Evolutionary conservation across 2,888 invertebrate species (phyloP).

Genomic region (Volucella inflata): DNA sequence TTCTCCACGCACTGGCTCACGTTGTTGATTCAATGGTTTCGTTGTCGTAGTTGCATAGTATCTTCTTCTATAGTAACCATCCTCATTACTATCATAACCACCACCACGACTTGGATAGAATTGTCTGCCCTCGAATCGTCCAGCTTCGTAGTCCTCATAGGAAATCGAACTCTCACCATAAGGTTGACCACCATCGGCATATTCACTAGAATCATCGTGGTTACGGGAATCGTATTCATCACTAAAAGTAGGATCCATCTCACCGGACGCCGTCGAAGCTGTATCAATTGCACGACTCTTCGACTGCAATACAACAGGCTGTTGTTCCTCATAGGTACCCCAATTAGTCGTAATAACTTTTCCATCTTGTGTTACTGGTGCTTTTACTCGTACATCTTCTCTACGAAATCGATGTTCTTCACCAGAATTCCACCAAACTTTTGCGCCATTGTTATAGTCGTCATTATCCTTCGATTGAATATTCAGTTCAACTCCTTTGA

Average conservation of each 20-base stretch:
- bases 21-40: slow-evolving; percentile 19
- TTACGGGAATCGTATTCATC: slow-evolving; percentile 49
- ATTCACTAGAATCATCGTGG: slow-evolving; percentile 47
- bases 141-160: slow-evolving; percentile 66
- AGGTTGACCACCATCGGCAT: not conserved
- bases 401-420: slow-evolving; percentile 49
- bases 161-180: slow-evolving; percentile 32
- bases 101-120: slow-evolving; percentile 54
- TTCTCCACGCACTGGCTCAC: not conserved
- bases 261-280: not conserved
- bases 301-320: slow-evolving; percentile 63
- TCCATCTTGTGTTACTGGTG: slow-evolving; percentile 16
- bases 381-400: slow-evolving; percentile 23
- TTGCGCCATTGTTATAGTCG: slow-evolving; percentile 54
- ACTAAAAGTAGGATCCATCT: slow-evolving; percentile 35
- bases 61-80: slow-evolving; percentile 51
- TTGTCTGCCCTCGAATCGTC: slow-evolving; percentile 58
- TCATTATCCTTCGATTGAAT: slow-evolving; percentile 53
- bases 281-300: slow-evolving; percentile 41
- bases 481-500: slow-evolving; percentile 40
- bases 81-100: slow-evolving; percentile 1
- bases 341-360: slow-evolving; percentile 67
- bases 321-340: slow-evolving; percentile 71
- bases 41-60: slow-evolving; percentile 58
- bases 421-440: slow-evolving; percentile 35